Base-by-base conservation (phyloP, 2,888 invertebrate genomes). In the Eurois occulta region DNA sequence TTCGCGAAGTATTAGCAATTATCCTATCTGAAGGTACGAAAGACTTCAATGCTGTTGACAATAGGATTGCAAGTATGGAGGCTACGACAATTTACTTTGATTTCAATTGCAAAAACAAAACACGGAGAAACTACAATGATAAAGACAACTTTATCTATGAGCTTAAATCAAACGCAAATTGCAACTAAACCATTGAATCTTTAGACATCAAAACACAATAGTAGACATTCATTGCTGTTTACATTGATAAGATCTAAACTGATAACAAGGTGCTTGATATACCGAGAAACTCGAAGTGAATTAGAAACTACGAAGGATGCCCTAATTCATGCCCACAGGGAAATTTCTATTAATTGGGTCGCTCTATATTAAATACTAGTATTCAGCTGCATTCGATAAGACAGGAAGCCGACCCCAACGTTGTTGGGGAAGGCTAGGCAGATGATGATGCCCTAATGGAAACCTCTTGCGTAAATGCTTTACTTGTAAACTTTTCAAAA, bases 241-340 rank as follows among this genome's bases (percentile, higher is more conserved):
- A 52, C 55, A 43, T 35, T 46, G 78, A 71, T 84, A 84, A 81
- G 43, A 78, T 71, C 52, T 52, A 83, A 35, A 52, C n/a, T 38
- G 71, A 78, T 71, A 62, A 71, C 32, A 10, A 60, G 1, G 16
- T 66, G 35, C n/a, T 70, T 65, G 16, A 3, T 66, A 70, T 18
- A 78, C 60, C 2, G 21, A 64, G 24, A 1, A 16, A 18, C 16
- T 28, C 24, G 4, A 38, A 58, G 6, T 28, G 21, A 5, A 35
- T 64, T n/a, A n/a, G 28, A 24, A 72, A 72, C 4, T 43, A 21
- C n/a, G 1, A 46, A 46, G n/a, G 72, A 64, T 24, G 24, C 35
- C 18, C 8, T 24, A 10, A 55, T 52, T 78, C 16, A 24, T 28
- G 0, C 11, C 18, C 10, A 43, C 24, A 72, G 18, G 13, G 38